phyloP scores from a whole-genome alignment of 2,113 vertebrate species.

The Ginglymostoma cirratum region DNA sequence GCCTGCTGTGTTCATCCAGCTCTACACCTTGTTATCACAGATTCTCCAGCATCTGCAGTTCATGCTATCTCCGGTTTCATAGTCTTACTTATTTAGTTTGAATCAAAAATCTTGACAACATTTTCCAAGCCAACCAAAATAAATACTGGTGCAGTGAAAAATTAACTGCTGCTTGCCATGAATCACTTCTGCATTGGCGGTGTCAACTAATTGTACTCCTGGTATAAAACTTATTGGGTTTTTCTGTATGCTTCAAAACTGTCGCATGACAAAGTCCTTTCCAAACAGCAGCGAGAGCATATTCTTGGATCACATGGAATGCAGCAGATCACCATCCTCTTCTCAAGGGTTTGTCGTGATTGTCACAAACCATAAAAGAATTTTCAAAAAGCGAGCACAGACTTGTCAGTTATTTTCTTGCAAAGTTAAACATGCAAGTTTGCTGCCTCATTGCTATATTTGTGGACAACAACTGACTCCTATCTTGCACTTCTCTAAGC shows the following conservation, averaged over 20 bases:
- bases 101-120: neutral
- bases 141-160: neutral
- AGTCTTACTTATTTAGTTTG: neutral
- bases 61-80: neutral
- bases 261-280: neutral
- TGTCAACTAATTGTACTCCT: neutral
- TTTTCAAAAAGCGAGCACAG: neutral
- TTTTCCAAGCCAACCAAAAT: neutral
- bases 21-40: too few relatives aligned
- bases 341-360: too few relatives aligned
- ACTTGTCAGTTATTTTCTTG: neutral
- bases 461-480: neutral
- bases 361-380: too few relatives aligned
- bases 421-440: neutral
- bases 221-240: neutral
- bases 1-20: too few relatives aligned
- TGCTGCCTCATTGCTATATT: neutral
- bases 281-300: too few relatives aligned
- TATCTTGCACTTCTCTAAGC: neutral
- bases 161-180: neutral
- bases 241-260: neutral
- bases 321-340: too few relatives aligned
- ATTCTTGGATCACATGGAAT: too few relatives aligned
- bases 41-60: too few relatives aligned
- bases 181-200: neutral